Conservation (phyloP, 2,113 vertebrate genomes). For the Rattus norvegicus region GRCr8 NC_086019.1:173258501-173259000, state of each 20-base stretch:
- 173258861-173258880: not conserved
- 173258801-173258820: conserved; percentile 11
- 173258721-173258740: not conserved
- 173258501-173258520: not conserved
- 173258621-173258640: not conserved
- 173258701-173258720: not conserved
- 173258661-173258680: not conserved
- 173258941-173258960: not conserved
- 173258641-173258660: not conserved
- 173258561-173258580: not conserved
- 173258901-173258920: too few relatives aligned
- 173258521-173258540: not conserved
- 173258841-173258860: not conserved
- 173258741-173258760: not conserved
- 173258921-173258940: not conserved
- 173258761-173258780: not conserved
- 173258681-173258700: not conserved
- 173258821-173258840: conserved; percentile 1
- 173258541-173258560: not conserved
- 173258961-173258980: conserved; percentile 7
- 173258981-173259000: not conserved
- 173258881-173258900: not conserved
- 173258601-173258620: not conserved
- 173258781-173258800: not conserved
- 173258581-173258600: not conserved